Evolutionary conservation across 2,797 vertebrate species (phyloP), one percentile per base, ranked within the genome.

Genomic region (Heterohyrax brucei): DNA sequence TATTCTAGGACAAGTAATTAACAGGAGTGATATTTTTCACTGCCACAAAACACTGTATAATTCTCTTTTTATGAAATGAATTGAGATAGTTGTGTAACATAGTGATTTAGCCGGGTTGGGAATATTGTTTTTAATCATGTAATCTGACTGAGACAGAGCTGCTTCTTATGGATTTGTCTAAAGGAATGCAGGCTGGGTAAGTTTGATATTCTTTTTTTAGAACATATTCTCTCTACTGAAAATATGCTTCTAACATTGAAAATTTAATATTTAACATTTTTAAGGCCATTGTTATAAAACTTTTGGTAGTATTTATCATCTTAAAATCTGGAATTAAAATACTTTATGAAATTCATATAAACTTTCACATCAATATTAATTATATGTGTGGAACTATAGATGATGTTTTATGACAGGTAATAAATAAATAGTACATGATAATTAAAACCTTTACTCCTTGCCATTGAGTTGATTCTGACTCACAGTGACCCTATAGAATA

Each of bases 1-100:
- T 95, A 93, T 97, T 96, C 91, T 78, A 56, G 95, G 85, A 93
- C 77, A 96, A 91, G 79, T 95, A 66, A 72, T 95, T 95, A 93
- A 44, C 56, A 61, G 66, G 79, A 90, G 70, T 88, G 94, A 91
- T 96, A 92, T 86, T 95, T 95, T 96, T 89, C 72, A 64, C 28
- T 86, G 44, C 61, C 44, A 68, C 78, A 50, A 89, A 90, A 94
- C 24, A n/a, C 89, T 56, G 13, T 86, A 30, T 93, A 88, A 95
- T 95, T 94, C 93, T 80, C 85, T 90, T 86, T 93, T 95, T 46
- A 66, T 84, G 83, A 72, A 86, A 95, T 84, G 95, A 80, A 88
- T 95, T 93, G 79, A 73, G 7, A 44, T 61, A 76, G 75, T 75
- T 90, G 44, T 92, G 94, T 93, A 93, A 87, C 87, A n/a, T 48